phyloP scores from a whole-genome alignment of 2,888 invertebrate species.

The Caradrina kadenii region DNA sequence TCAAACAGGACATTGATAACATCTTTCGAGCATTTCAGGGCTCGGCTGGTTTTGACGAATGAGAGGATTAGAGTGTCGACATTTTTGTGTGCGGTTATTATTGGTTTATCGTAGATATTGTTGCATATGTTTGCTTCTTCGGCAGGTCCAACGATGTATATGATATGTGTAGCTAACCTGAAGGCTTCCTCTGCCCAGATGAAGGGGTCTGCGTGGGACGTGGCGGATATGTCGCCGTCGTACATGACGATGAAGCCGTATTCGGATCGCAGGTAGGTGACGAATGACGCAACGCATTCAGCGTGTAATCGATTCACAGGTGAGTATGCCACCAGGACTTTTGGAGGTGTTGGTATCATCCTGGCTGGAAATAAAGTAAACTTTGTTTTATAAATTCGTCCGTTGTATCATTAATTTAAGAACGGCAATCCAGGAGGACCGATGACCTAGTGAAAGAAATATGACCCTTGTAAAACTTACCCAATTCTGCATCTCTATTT shows the following conservation, averaged over 20 bases:
- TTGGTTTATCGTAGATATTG: conserved; percentile 85
- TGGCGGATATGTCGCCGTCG: conserved; percentile 80
- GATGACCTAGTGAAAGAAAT: no score
- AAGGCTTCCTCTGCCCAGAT: conserved; percentile 84
- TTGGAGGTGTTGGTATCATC: conserved; percentile 82
- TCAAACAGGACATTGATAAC: conserved; percentile 83
- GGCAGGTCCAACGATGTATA: conserved; percentile 83
- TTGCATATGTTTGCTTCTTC: conserved; percentile 76
- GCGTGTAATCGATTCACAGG: conserved; percentile 81
- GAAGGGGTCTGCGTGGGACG: conserved; percentile 81
- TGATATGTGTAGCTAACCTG: conserved; percentile 76
- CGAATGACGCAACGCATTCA: conserved; percentile 82
- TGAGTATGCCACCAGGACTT: conserved; percentile 83
- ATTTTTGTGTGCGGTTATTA: conserved; percentile 78
- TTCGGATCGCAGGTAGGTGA: conserved; percentile 80
- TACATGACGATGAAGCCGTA: conserved; percentile 83
- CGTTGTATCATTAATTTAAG: no score
- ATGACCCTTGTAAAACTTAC: conserved; percentile 18
- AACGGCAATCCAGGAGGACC: no score
- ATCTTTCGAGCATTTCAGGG: conserved; percentile 72
- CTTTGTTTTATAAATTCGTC: background rate
- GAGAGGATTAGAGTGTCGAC: conserved; percentile 78
- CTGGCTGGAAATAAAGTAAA: conserved; percentile 64
- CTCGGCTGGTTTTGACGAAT: conserved; percentile 73
- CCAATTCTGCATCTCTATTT: conserved; percentile 61